Evolutionary conservation across 2,888 invertebrate genomes (phyloP), one percentile per base, ranked within the genome.

Genomic region (Dastarcus helophoroides): DNA sequence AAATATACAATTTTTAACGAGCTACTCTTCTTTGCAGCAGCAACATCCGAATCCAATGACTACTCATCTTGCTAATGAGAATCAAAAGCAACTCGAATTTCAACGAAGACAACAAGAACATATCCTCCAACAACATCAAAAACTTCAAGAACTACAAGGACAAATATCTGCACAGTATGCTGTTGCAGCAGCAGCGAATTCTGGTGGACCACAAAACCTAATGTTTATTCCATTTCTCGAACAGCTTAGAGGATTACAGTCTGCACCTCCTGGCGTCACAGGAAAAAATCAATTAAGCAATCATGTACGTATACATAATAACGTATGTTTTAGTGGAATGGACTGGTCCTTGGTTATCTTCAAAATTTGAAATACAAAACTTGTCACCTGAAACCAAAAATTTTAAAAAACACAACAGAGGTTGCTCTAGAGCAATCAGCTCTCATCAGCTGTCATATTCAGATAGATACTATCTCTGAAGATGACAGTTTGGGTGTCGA

Each of bases 141-240:
- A 69, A 53, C 63, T 72, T 25, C 71, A 72, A 46, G 71, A 73
- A 51, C 51, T 68, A 17, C 68, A 73, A 57, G 68, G 66, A 33
- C 73, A 73, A 51, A 67, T 74, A 48, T 65, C 67, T 26, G 63
- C 62, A 7, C 68, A 67, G 43, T 68, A 67, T 49, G 61, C 62
- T 6, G 54, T 58, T 30, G 35, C 41, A 28, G 50, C 50, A 19
- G 50, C 53, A 15, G 54, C 58, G 21, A 50, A 48, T 5, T 43
- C 47, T 9, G 51, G 52, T 62, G 72, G 71, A 4, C 73, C 76
- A 1, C 79, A 69, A 47, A 65, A 75, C 2, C 65, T 80, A 35
- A 71, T 74, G 54, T 72, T 80, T 46, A 64, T 80, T 36, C 80
- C 81, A n/a, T 68, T 80, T 42, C 60, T 81, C 47, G 81, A 76